These are phyloP conservation scores for Drosophila tripunctata DNA, from an alignment of 2,888 invertebrate genomes.

Conservation along the genomic window DNA sequence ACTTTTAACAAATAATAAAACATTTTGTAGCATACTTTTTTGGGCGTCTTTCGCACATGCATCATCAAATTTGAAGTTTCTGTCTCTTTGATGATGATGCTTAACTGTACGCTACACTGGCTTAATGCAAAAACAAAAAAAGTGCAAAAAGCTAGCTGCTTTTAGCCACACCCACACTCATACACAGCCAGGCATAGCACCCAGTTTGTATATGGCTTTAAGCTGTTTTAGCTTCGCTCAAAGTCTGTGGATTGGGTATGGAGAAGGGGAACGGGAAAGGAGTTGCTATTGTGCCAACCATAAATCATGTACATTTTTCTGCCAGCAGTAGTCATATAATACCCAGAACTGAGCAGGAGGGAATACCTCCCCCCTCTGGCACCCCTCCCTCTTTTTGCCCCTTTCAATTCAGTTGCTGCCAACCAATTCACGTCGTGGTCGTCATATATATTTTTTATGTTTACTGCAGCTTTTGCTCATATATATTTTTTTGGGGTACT, in stretches of 20 bases:
- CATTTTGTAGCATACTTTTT: conserved; percentile 53
- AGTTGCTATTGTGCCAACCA: conserved; percentile 66
- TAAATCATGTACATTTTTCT: conserved; percentile 78
- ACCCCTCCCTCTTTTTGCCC: neutral
- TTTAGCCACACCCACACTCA: conserved; percentile 12
- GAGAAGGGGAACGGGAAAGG: neutral
- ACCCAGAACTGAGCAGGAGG: conserved; percentile 16
- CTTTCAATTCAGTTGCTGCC: conserved; percentile 62
- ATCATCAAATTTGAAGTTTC: neutral
- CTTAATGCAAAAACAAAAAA: conserved; percentile 52
- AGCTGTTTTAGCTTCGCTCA: conserved; percentile 31
- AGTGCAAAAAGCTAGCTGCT: conserved; percentile 7
- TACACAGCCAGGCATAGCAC: conserved; percentile 1
- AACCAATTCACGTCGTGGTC: conserved; percentile 57
- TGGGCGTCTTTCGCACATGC: conserved; percentile 9
- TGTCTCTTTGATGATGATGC: neutral
- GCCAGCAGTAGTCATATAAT: conserved; percentile 77
- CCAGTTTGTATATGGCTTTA: conserved; percentile 27
- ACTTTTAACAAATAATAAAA: no score
- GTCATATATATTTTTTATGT: conserved; percentile 68
- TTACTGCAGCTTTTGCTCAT: conserved; percentile 69
- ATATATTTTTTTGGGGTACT: conserved; percentile 41
- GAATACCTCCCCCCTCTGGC: neutral
- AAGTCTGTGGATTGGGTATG: neutral
- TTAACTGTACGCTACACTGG: conserved; percentile 52